Conservation (phyloP, 1,140 invertebrate genomes). For the Diuraphis noxia region DNA sequence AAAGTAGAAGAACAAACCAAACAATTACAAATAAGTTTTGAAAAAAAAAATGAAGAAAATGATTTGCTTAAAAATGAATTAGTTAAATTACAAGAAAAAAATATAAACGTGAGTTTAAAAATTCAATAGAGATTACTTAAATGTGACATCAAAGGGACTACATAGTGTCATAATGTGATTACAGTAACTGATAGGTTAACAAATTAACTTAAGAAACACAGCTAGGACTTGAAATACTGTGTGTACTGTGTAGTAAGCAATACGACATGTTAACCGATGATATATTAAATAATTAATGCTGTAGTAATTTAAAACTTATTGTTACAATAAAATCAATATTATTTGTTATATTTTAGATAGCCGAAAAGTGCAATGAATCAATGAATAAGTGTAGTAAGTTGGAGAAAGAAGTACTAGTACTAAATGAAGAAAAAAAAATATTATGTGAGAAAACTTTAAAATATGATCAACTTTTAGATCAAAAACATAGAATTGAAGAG, state of each 20-base stretch:
- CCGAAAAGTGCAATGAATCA: slow-evolving; percentile 3
- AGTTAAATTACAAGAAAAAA: slow-evolving; percentile 21
- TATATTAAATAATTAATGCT: neutral
- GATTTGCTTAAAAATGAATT: slow-evolving; percentile 28
- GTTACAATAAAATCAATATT: neutral
- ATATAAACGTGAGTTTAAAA: slow-evolving; percentile 34
- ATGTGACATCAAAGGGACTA: neutral
- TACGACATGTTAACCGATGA: neutral
- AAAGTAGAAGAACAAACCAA: slow-evolving; percentile 29
- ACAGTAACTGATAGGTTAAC: neutral
- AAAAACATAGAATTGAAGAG: slow-evolving; percentile 50
- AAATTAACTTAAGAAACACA: neutral
- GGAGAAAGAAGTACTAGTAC: slow-evolving; percentile 39
- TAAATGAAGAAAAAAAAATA: slow-evolving; percentile 26
- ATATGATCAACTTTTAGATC: slow-evolving; percentile 49
- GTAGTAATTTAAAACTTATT: neutral
- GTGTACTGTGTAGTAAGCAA: too few relatives aligned
- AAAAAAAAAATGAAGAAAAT: slow-evolving; percentile 43
- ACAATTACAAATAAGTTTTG: slow-evolving; percentile 8
- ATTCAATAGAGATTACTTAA: neutral
- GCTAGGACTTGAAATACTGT: neutral
- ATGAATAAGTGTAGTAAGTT: slow-evolving; percentile 26
- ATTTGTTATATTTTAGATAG: neutral
- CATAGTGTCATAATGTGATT: neutral
- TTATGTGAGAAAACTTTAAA: slow-evolving; percentile 30